Percentiles rank a stretch among this genome's conserved stretches.
Conservation (phyloP, 2,888 invertebrate genomes). For the Pandemis cinnamomeana region DNA sequence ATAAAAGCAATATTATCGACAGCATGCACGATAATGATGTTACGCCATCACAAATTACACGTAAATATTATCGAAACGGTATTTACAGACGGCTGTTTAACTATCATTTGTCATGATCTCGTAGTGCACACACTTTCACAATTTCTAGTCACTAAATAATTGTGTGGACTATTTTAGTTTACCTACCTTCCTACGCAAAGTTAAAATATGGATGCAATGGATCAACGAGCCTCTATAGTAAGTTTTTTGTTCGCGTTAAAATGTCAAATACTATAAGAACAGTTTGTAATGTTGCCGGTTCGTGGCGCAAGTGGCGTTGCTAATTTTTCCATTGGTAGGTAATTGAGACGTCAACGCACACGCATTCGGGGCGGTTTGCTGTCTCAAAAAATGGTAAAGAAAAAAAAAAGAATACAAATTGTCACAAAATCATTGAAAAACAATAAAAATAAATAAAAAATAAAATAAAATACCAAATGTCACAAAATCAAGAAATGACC, state of each 20-base stretch:
- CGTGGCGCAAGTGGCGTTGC: too few species aligned
- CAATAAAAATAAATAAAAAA: not conserved
- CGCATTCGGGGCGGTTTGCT: too few species aligned
- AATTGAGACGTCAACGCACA: too few species aligned
- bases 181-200: not conserved
- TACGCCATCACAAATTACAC: not conserved
- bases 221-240: not conserved
- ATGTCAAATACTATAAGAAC: too few species aligned
- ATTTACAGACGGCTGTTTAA: slow-evolving; percentile 6
- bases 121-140: not conserved
- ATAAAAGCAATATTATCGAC: slow-evolving; percentile 1
- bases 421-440: too few species aligned
- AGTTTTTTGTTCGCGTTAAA: too few species aligned
- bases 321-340: too few species aligned
- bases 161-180: not conserved
- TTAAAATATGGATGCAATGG: not conserved
- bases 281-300: too few species aligned
- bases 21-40: not conserved
- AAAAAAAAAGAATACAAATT: not conserved
- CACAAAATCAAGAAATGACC: too few species aligned
- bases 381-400: not conserved
- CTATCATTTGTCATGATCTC: not conserved
- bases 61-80: slow-evolving; percentile 14
- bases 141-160: not conserved
- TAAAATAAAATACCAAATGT: not conserved